phyloP scores from a whole-genome alignment of 2,113 vertebrate species.

The Prietella phreatophila region DNA sequence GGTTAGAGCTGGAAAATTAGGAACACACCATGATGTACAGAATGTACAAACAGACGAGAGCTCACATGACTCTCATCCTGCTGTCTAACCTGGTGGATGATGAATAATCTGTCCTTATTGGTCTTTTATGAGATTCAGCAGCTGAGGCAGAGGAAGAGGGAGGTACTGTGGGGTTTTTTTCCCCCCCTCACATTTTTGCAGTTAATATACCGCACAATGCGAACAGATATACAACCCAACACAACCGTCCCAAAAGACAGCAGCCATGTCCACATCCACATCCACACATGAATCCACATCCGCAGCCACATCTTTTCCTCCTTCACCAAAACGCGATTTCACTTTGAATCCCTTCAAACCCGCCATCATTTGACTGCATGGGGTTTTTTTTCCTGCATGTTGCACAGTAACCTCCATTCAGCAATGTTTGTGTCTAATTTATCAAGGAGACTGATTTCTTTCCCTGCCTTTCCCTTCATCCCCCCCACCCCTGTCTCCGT shows the following conservation, averaged over 20 bases:
- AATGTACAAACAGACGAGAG: constrained; percentile 50
- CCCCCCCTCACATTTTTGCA: constrained; percentile 60
- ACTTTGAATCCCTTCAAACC: not conserved
- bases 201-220: constrained; percentile 44
- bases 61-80: constrained; percentile 65
- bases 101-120: constrained; percentile 73
- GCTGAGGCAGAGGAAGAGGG: constrained; percentile 55
- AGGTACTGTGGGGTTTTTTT: not conserved
- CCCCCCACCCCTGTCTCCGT: constrained; percentile 48
- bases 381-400: not conserved
- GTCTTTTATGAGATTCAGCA: constrained; percentile 73
- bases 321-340: constrained; percentile 14
- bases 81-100: constrained; percentile 68
- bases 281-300: not conserved
- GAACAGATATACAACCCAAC: constrained; percentile 31
- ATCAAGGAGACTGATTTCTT: constrained; percentile 63
- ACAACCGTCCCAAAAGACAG: constrained; percentile 46
- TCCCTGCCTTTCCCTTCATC: constrained; percentile 42
- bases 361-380: not conserved
- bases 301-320: not conserved
- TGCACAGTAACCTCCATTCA: constrained; percentile 18
- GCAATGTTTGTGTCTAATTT: constrained; percentile 50
- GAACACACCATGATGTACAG: constrained; percentile 19
- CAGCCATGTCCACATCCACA: constrained; percentile 46
- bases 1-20: not conserved